Evolutionary conservation across 2,113 vertebrate genomes (phyloP).

Genomic region (Leptobrachium leishanense): DNA sequence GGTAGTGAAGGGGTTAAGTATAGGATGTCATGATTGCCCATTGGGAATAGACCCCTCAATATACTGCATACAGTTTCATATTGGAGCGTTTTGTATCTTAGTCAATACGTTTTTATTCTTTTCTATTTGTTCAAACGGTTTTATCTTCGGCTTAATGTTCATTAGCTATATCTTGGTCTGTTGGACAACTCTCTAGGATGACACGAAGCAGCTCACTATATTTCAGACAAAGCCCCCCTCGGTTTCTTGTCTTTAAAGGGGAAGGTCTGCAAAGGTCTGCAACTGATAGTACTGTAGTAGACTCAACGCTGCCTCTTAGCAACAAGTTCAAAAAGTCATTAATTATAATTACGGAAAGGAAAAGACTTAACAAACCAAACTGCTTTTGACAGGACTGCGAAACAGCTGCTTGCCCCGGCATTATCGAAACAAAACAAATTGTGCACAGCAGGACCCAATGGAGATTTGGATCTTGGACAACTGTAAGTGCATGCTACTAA

Average conservation of each 20-base stretch:
- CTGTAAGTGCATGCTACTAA: constrained; percentile 64
- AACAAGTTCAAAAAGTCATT: constrained; percentile 31
- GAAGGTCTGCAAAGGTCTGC: neutral
- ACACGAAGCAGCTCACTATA: neutral
- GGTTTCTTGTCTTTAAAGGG: neutral
- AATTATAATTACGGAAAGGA: constrained; percentile 29
- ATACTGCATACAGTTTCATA: too few species aligned
- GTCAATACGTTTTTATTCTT: too few species aligned
- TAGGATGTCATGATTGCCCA: too few species aligned
- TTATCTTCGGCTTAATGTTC: too few species aligned
- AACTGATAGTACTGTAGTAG: neutral
- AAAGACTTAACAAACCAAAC: constrained; percentile 21
- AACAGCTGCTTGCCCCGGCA: constrained; percentile 76
- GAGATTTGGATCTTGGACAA: constrained; percentile 98
- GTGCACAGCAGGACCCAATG: constrained; percentile 84
- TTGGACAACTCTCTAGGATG: too few species aligned
- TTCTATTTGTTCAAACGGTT: too few species aligned
- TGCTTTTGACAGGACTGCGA: constrained; percentile 84
- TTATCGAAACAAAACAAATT: constrained; percentile 73
- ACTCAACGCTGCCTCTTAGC: constrained; percentile 11
- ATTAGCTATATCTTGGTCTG: too few species aligned
- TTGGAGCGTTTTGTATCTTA: too few species aligned
- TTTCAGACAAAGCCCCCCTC: neutral
- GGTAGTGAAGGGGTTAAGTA: too few species aligned
- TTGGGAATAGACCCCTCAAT: too few species aligned